These are phyloP conservation scores for Isotomurus palustris DNA, from an alignment of 2,888 invertebrate species.

Conservation along the genomic window DNA sequence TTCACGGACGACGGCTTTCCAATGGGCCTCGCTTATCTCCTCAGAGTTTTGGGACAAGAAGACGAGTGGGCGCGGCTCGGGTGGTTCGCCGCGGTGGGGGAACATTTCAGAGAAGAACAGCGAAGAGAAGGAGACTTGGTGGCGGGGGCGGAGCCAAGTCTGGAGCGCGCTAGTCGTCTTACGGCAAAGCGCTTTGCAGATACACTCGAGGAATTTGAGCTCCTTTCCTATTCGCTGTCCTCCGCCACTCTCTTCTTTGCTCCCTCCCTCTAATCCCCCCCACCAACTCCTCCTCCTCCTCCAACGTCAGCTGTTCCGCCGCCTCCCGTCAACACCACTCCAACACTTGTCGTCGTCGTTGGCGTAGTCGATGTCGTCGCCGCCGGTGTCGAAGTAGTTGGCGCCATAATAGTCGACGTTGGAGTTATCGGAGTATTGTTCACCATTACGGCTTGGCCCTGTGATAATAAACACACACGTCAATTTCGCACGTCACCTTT, in stretches of 20 bases:
- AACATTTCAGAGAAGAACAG: constrained; percentile 36
- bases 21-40: constrained; percentile 88
- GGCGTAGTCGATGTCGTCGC: not conserved
- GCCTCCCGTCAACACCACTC: too few species aligned
- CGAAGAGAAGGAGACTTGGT: constrained; percentile 45
- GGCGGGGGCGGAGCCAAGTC: constrained; percentile 63
- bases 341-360: too few species aligned
- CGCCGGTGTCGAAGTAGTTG: not conserved
- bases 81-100: constrained; percentile 65
- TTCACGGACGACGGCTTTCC: constrained; percentile 99
- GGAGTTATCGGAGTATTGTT: too few species aligned
- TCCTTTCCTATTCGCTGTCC: constrained; percentile 84
- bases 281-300: too few species aligned
- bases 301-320: too few species aligned
- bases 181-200: constrained; percentile 70
- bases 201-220: constrained; percentile 71
- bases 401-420: not conserved
- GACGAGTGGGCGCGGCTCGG: constrained; percentile 83
- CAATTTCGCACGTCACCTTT: too few species aligned
- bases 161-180: constrained; percentile 86
- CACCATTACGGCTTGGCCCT: too few species aligned
- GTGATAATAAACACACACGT: too few species aligned
- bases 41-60: constrained; percentile 82
- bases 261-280: too few species aligned
- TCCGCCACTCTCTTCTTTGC: constrained; percentile 94